Evolutionary conservation across 2,113 vertebrate genomes (phyloP).

Genomic region (Poecilia latipinna): DNA sequence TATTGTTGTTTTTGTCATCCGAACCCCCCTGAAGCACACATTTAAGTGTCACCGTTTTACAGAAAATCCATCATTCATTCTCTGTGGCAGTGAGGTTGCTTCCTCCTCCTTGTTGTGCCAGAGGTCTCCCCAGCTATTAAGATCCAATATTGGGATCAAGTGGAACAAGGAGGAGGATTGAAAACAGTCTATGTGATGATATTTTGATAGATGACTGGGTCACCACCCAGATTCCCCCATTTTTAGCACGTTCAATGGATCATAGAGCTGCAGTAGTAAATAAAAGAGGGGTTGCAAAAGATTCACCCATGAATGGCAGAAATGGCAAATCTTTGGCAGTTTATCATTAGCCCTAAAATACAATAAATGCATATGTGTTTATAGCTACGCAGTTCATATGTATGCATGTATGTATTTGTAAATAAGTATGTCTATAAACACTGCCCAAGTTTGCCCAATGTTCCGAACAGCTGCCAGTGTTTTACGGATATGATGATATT

Average conservation of each 20-base stretch:
- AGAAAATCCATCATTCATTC: slow-evolving; percentile 62
- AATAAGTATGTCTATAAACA: too few species aligned
- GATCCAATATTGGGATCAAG: slow-evolving; percentile 58
- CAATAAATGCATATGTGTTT: too few species aligned
- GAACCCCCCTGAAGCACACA: slow-evolving; percentile 7
- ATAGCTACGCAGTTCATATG: too few species aligned
- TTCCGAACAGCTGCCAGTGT: too few species aligned
- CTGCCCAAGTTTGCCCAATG: too few species aligned
- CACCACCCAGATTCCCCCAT: slow-evolving; percentile 33
- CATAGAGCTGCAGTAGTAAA: slow-evolving; percentile 59
- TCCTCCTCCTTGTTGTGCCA: slow-evolving; percentile 46
- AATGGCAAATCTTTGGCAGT: too few species aligned
- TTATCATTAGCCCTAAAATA: too few species aligned
- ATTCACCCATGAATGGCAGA: not conserved
- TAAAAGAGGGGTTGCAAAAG: slow-evolving; percentile 38
- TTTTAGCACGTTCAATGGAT: slow-evolving; percentile 75
- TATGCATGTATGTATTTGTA: too few species aligned
- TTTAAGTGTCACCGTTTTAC: slow-evolving; percentile 10
- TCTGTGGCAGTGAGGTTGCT: slow-evolving; percentile 44
- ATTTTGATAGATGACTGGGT: slow-evolving; percentile 69
- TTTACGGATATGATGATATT: too few species aligned
- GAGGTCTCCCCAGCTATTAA: slow-evolving; percentile 68
- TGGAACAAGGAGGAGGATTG: slow-evolving; percentile 15
- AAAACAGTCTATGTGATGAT: slow-evolving; percentile 28
- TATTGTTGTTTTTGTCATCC: too few species aligned